Evolutionary conservation across 1,140 invertebrate species (phyloP).

Genomic region (Palaemon carinicauda): DNA sequence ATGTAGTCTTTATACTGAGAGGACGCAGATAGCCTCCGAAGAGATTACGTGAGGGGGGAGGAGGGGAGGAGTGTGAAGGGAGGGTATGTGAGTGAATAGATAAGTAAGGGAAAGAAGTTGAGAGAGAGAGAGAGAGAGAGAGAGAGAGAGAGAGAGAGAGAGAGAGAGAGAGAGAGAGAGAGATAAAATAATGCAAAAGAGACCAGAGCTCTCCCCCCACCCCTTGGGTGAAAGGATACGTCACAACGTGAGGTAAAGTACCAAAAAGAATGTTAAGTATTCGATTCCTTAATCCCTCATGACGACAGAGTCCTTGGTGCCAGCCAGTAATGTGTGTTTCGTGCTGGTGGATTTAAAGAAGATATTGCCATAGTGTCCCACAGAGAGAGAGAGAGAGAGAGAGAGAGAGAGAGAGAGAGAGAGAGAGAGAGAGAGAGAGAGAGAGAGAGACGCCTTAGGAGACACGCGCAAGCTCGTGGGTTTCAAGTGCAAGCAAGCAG

Average conservation of each 20-base stretch:
- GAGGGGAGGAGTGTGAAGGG: neutral
- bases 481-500: too few relatives aligned
- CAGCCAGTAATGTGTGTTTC: too few relatives aligned
- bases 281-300: too few relatives aligned
- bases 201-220: neutral
- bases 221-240: neutral
- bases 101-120: neutral
- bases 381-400: neutral
- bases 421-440: neutral
- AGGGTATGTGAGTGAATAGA: neutral
- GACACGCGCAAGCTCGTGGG: neutral
- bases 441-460: neutral
- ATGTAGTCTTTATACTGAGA: neutral
- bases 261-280: neutral
- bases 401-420: neutral
- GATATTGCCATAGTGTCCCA: neutral
- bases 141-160: neutral
- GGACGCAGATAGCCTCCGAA: neutral
- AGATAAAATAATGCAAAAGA: neutral
- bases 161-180: neutral
- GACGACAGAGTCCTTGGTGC: too few relatives aligned
- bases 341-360: neutral
- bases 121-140: neutral
- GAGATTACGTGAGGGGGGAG: neutral
- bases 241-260: neutral